A percentile compares a stretch with the other conserved stretches of the same genome.
Evolutionary conservation across 2,113 vertebrate species (phyloP).

Genomic region (Cheirogaleus medius): DNA sequence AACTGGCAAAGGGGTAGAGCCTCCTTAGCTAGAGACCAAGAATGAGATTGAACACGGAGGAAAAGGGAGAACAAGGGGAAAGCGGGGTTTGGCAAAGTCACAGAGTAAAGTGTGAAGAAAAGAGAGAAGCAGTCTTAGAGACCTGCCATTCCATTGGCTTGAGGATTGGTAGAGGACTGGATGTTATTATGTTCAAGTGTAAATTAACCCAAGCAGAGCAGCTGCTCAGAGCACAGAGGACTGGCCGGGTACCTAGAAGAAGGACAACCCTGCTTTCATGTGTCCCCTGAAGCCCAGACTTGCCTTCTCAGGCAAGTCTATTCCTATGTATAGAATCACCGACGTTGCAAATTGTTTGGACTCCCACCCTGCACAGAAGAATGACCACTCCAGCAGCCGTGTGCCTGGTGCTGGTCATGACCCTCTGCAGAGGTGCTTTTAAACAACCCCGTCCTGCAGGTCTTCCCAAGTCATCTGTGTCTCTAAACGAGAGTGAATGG

Average conservation of each 20-base stretch:
- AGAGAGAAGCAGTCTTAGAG: neutral
- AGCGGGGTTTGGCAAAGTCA: neutral
- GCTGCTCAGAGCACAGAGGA: neutral
- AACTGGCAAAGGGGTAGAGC: neutral
- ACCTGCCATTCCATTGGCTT: neutral
- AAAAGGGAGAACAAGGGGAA: neutral
- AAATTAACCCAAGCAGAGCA: neutral
- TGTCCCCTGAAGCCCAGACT: neutral
- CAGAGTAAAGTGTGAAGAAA: neutral
- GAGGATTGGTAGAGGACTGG: neutral
- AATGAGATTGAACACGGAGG: neutral
- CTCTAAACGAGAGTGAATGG: neutral
- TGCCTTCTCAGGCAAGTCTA: neutral
- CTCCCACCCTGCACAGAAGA: neutral
- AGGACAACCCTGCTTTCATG: neutral
- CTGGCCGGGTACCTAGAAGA: neutral
- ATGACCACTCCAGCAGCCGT: neutral
- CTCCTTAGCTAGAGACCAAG: neutral
- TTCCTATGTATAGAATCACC: neutral
- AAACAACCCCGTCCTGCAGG: neutral
- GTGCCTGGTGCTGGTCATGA: too few relatives aligned
- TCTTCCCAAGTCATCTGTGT: neutral
- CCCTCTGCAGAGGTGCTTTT: too few relatives aligned
- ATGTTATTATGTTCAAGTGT: neutral
- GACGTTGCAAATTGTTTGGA: neutral